phyloP scores from a whole-genome alignment of 2,888 invertebrate species.

The Embidobia sp. region DNA sequence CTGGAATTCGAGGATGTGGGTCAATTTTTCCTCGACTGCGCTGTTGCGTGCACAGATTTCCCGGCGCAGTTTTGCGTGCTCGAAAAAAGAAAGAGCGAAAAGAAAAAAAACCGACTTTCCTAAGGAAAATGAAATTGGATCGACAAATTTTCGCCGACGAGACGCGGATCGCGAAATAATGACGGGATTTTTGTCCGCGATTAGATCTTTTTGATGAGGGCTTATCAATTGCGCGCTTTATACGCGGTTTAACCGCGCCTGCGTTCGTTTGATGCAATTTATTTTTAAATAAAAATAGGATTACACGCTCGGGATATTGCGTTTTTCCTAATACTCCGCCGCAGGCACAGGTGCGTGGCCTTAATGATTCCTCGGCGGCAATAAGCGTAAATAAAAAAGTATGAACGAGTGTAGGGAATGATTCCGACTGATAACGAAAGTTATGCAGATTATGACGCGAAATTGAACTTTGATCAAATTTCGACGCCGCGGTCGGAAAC shows the following conservation, averaged over 20 bases:
- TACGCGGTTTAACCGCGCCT: background rate
- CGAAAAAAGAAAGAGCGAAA: too few relatives aligned
- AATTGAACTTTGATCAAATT: background rate
- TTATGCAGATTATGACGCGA: conserved; percentile 2
- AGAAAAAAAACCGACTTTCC: too few relatives aligned
- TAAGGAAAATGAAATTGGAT: too few relatives aligned
- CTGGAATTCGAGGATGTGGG: conserved; percentile 42
- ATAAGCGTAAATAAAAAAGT: conserved; percentile 6
- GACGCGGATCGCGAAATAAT: background rate
- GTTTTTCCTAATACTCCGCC: conserved; percentile 5
- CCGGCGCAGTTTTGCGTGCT: too few relatives aligned
- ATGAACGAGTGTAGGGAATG: too few relatives aligned
- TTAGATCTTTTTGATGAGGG: conserved; percentile 9
- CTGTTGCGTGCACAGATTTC: background rate
- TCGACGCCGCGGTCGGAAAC: background rate
- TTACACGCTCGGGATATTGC: conserved; percentile 14
- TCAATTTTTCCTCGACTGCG: conserved; percentile 36
- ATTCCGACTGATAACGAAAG: conserved; percentile 10
- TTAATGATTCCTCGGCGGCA: conserved; percentile 23
- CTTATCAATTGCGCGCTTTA: conserved; percentile 5
- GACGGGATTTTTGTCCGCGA: conserved; percentile 3
- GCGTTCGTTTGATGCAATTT: conserved; percentile 6
- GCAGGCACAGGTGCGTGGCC: conserved; percentile 25
- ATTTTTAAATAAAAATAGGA: conserved; percentile 6
- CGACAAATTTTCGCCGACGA: too few relatives aligned